A percentile compares a stretch with the other conserved stretches of the same genome.
Conservation (phyloP, 2,888 invertebrate genomes). For the Yponomeuta malinellus region DNA sequence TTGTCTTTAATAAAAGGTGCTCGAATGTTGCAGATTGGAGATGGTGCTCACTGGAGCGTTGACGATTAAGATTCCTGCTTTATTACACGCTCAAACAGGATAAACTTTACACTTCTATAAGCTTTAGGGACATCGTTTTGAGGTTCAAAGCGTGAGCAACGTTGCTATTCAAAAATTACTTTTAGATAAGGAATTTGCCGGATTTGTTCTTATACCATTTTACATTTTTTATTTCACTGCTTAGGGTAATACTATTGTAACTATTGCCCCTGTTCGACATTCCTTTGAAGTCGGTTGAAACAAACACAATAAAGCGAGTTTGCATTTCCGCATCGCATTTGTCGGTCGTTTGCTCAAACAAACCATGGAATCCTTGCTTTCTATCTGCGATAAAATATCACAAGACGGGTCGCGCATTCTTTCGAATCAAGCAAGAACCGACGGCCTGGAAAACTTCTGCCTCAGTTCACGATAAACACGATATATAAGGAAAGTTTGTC, state of each 20-base stretch:
- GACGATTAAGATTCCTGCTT: conserved; percentile 9
- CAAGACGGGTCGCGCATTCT: conserved; percentile 56
- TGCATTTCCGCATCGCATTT: conserved; percentile 60
- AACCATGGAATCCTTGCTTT: conserved; percentile 55
- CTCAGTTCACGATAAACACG: conserved; percentile 38
- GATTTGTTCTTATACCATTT: not conserved
- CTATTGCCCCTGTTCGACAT: conserved; percentile 41
- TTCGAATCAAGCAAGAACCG: conserved; percentile 46
- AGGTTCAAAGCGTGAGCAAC: not conserved
- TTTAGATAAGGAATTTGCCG: not conserved
- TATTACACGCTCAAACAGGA: not conserved
- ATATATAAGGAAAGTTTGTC: conserved; percentile 16
- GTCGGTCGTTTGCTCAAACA: conserved; percentile 59
- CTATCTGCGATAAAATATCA: conserved; percentile 62
- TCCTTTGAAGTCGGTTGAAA: conserved; percentile 58
- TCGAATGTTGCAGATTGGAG: conserved; percentile 24
- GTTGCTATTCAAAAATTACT: not conserved
- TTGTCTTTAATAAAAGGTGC: conserved; percentile 42
- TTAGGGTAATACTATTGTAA: conserved; percentile 20
- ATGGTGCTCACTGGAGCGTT: conserved; percentile 3
- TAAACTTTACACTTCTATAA: not conserved
- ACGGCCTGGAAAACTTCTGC: conserved; percentile 47
- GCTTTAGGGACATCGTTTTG: not conserved
- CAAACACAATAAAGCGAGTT: conserved; percentile 60
- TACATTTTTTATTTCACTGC: not conserved